Conservation (phyloP, 2,888 invertebrate genomes). For the Pecten maximus region DNA sequence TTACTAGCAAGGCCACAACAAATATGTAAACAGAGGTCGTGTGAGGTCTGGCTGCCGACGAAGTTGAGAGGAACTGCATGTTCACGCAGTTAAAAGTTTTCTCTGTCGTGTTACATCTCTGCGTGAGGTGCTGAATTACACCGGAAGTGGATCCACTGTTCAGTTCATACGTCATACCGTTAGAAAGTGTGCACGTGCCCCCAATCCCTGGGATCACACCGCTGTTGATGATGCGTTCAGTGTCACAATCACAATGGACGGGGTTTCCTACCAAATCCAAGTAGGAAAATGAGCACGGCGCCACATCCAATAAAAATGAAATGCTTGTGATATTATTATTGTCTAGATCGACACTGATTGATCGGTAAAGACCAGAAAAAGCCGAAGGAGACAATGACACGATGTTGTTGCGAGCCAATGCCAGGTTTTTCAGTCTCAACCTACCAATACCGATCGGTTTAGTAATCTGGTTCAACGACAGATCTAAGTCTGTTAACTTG, state of each 20-base stretch:
- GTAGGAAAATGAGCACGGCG: conserved; percentile 63
- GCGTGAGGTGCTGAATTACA: conserved; percentile 1
- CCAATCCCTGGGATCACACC: conserved; percentile 58
- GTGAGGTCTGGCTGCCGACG: not conserved
- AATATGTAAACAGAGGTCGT: not conserved
- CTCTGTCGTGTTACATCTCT: not conserved
- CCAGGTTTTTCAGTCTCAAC: conserved; percentile 47
- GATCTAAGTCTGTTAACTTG: conserved; percentile 60
- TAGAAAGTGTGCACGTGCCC: conserved; percentile 42
- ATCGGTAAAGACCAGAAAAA: conserved; percentile 42
- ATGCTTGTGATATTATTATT: conserved; percentile 53
- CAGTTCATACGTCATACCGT: conserved; percentile 39
- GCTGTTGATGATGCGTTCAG: conserved; percentile 65
- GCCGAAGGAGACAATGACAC: conserved; percentile 38
- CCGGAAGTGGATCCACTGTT: conserved; percentile 6
- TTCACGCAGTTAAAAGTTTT: not conserved
- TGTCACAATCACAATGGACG: conserved; percentile 63
- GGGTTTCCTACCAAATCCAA: conserved; percentile 62
- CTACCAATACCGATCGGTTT: conserved; percentile 36
- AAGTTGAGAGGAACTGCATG: not conserved
- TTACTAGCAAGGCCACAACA: not conserved
- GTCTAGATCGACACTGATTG: conserved; percentile 54
- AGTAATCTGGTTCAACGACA: conserved; percentile 59
- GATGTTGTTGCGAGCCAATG: conserved; percentile 46
- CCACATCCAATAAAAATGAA: conserved; percentile 61